phyloP scores from a whole-genome alignment of 2,888 invertebrate genomes.

The Cinara cedri region DNA sequence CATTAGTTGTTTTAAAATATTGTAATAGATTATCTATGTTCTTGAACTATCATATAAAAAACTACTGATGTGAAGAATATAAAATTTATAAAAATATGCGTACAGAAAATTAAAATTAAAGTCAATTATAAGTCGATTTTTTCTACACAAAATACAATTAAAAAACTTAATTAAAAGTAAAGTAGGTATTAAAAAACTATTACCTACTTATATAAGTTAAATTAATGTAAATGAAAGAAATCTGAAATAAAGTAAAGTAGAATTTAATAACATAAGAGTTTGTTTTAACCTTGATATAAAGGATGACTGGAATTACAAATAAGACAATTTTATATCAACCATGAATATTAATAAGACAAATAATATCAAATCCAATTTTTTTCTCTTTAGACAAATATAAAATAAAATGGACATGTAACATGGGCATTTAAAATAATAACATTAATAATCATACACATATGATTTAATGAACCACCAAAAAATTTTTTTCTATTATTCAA shows the following conservation, averaged over 20 bases:
- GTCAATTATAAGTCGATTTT: not conserved
- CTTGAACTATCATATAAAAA: not conserved
- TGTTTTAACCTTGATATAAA: slow-evolving; percentile 1
- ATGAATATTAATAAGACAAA: slow-evolving; percentile 21
- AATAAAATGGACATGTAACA: too few relatives aligned
- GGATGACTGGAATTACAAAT: slow-evolving; percentile 40
- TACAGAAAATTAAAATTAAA: not conserved
- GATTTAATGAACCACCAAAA: too few relatives aligned
- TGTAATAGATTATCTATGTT: not conserved
- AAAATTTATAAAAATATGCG: not conserved
- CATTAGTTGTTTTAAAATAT: slow-evolving; percentile 13
- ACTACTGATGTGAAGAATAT: not conserved
- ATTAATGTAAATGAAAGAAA: not conserved
- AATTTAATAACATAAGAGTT: not conserved
- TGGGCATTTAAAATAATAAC: too few relatives aligned
- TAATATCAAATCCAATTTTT: slow-evolving; percentile 4
- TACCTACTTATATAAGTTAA: not conserved
- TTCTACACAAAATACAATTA: not conserved
- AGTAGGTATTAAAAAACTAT: slow-evolving; percentile 8
- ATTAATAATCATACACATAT: too few relatives aligned
- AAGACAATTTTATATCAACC: slow-evolving; percentile 19
- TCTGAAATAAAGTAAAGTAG: not conserved
- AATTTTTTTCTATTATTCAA: too few relatives aligned
- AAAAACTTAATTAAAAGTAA: not conserved
- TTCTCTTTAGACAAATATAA: too few relatives aligned